phyloP scores from a whole-genome alignment of 2,888 invertebrate genomes.

The Dorcus parallelipipedus region DNA sequence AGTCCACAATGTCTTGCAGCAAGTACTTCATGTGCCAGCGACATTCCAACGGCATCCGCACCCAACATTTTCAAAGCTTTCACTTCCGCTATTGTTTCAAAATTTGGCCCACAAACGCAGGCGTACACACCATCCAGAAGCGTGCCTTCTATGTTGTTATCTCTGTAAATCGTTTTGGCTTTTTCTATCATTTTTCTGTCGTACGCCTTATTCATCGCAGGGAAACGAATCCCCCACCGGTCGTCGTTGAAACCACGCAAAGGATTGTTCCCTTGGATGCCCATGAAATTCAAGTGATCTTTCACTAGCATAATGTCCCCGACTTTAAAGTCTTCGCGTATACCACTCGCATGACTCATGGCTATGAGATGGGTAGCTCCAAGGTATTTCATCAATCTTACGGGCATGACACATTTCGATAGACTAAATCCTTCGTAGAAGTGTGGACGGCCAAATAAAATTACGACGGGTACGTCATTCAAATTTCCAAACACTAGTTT shows the following conservation, averaged over 20 bases:
- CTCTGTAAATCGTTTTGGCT: slow-evolving; percentile 46
- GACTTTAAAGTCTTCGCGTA: slow-evolving; percentile 76
- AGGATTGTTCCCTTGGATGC: slow-evolving; percentile 86
- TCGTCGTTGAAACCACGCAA: slow-evolving; percentile 89
- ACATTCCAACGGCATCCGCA: slow-evolving; percentile 78
- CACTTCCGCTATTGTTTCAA: slow-evolving; percentile 88
- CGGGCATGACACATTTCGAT: slow-evolving; percentile 85
- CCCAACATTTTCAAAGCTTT: slow-evolving; percentile 72
- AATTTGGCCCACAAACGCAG: slow-evolving; percentile 87
- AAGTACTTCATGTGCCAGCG: slow-evolving; percentile 65
- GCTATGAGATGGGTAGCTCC: slow-evolving; percentile 82
- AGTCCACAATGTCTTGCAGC: slow-evolving; percentile 87
- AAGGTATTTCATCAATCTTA: slow-evolving; percentile 88
- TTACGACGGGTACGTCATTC: slow-evolving; percentile 72
- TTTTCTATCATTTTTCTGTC: slow-evolving; percentile 65
- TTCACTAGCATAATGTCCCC: slow-evolving; percentile 95
- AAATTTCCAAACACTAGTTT: slow-evolving; percentile 82
- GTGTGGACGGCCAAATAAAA: slow-evolving; percentile 94
- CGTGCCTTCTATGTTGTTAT: slow-evolving; percentile 44
- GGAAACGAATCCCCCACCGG: slow-evolving; percentile 86
- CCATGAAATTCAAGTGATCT: slow-evolving; percentile 93
- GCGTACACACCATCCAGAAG: slow-evolving; percentile 86
- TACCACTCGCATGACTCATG: slow-evolving; percentile 92
- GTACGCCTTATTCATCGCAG: slow-evolving; percentile 84
- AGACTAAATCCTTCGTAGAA: slow-evolving; percentile 91